Evolutionary conservation across 2,888 invertebrate species (phyloP).

Genomic region (Litoditis marina): DNA sequence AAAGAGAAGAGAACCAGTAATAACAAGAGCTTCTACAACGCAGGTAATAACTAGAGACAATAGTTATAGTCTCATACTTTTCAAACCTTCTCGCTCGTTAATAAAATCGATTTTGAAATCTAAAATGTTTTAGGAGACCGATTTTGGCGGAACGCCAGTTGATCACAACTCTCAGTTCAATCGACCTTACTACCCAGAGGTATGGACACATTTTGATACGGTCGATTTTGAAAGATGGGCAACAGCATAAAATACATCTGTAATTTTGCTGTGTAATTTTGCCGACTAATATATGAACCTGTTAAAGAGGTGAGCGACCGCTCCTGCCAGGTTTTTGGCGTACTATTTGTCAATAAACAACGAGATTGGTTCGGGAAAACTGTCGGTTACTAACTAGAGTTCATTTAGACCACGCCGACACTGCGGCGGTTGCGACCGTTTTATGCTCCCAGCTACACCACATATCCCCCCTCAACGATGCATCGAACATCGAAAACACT

Average conservation of each 20-base stretch:
- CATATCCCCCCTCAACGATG: constrained; percentile 55
- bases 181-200: background rate
- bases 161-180: background rate
- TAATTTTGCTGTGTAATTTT: too few species aligned
- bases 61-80: background rate
- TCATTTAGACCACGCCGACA: constrained; percentile 28
- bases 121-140: constrained; percentile 33
- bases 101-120: background rate
- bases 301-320: background rate
- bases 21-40: constrained; percentile 2
- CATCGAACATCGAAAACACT: constrained; percentile 22
- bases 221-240: too few species aligned
- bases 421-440: constrained; percentile 39
- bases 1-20: constrained; percentile 40
- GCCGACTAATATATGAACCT: too few species aligned
- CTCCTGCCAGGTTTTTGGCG: too few species aligned
- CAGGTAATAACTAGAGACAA: too few species aligned
- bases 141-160: constrained; percentile 30
- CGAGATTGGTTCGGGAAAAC: too few species aligned
- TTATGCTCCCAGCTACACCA: constrained; percentile 55
- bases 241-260: too few species aligned
- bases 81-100: background rate
- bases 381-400: too few species aligned
- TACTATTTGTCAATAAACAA: too few species aligned
- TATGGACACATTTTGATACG: background rate